A percentile compares a stretch with the other conserved stretches of the same genome.
phyloP scores from a whole-genome alignment of 2,113 vertebrate species.

The Chaetura pelagica region DNA sequence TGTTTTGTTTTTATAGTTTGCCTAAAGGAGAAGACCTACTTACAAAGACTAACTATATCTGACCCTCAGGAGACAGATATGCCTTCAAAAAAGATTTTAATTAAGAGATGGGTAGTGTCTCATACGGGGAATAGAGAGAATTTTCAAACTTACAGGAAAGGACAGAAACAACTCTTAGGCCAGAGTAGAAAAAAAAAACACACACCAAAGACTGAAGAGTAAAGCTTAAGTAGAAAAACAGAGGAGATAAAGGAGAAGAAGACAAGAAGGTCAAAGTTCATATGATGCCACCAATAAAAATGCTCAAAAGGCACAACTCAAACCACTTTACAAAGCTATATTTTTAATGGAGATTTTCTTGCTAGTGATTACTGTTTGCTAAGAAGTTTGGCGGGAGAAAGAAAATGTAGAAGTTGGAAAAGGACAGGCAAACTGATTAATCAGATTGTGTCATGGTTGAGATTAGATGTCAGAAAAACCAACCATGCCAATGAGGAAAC shows the following conservation, averaged over 20 bases:
- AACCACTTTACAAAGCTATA: neutral
- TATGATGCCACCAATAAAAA: neutral
- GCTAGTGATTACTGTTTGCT: neutral
- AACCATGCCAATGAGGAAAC: neutral
- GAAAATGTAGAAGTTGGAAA: neutral
- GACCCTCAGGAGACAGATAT: neutral
- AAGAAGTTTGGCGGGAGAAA: too few species aligned
- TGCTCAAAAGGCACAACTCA: neutral
- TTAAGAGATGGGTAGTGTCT: neutral
- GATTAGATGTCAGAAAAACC: neutral
- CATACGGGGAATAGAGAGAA: neutral
- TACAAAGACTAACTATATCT: neutral
- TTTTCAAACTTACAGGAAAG: neutral
- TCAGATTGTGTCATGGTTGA: neutral
- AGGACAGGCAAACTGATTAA: neutral
- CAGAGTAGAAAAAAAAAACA: neutral
- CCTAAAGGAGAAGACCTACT: neutral
- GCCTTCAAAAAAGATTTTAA: neutral
- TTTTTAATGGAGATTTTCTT: neutral
- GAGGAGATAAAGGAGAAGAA: neutral
- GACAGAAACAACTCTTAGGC: neutral
- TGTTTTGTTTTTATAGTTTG: neutral
- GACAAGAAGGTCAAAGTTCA: neutral
- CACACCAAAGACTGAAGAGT: neutral
- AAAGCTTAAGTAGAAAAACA: neutral